Evolutionary conservation across 1,140 invertebrate species (phyloP), one percentile per base, ranked within the genome.

Genomic region (Holotrichia oblita): DNA sequence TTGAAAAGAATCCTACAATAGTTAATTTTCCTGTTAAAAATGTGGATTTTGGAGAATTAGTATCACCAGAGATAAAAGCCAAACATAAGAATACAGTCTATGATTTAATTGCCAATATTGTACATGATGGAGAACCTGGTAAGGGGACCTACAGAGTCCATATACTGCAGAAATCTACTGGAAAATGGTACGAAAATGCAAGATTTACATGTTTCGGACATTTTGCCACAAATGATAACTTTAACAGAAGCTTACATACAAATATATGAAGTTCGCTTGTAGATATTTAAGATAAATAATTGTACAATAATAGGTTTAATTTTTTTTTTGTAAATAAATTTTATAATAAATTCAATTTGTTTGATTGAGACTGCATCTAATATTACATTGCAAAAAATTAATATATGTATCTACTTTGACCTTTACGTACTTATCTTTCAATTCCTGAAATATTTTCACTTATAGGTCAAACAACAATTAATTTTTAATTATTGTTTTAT

Each of bases 1-100:
- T 98, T 12, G 99, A 99, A 86, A 99, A 99, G 88, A 99, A 99
- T 91, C 97, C 97, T 9, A 99, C 99, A 0, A 99, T 99, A 86
- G 98, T 99, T 0, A 99, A 99, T 88, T 99, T 99, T 87, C 98
- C 98, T 6, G 96, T 99, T 59, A 98, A 97, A 85, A 97, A 98
- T 87, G 94, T 99, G 10, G 98, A 99, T 89, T 97, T 99, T 89
- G 97, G 97, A 9, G 98, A 99, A 83, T 95, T 99, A 82, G 87
- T 99, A 73, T 94, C 95, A 2, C 92, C 95, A 10, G 94, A 97
- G 89, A 90, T 95, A 22, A 94, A 94, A 83, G 92, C 92, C 2
- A 90, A 91, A 79, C 93, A 97, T 84, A 92, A 93, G 78, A 95
- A 96, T 74, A 96, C 93, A 0, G 89, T 89, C 79, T 99, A 99